Evolutionary conservation across 2,888 invertebrate species (phyloP), one percentile per base, ranked within the genome.

Genomic region (Drosophila yooni): DNA sequence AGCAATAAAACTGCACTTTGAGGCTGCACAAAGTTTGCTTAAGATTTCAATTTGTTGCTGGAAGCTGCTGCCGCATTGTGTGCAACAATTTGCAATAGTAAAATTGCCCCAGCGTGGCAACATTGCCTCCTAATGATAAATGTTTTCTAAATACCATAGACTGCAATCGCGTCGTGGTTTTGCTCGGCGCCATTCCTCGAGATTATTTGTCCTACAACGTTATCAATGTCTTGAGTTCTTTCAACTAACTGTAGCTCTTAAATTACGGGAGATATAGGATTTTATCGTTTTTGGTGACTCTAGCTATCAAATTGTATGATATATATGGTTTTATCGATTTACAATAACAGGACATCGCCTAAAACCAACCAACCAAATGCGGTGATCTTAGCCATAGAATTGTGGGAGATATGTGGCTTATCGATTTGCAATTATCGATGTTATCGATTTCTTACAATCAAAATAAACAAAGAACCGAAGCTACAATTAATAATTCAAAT

Each of bases 11-110:
- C 79, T 79, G 76, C 83, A 80, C 83, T 85, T 82, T 79, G 76
- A 79, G 81, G 76, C 89, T 74, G 66, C 73, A 77, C 72, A 86
- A 81, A 86, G 82, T 86, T 90, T 86, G 79, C 90, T 86, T 81
- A 88, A 90, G 90, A 88, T 89, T 88, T 88, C 90, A 90, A 88
- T 88, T 88, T 89, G 88, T 73, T 82, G 74, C 60, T 60, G 15
- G 56, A 34, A 48, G 51, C 61, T 56, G 69, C 61, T 43, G 61
- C 51, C 61, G 70, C 74, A 67, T 59, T 74, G 75, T 85, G 83
- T 71, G 88, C 86, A 84, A 87, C 84, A 89, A 87, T 82, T 82
- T 79, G 83, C 76, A 79, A 82, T 80, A 82, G 76, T 74, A 66
- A 78, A 84, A 81, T 71, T 74, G 66, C 74, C 67, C 48, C 75